These are phyloP conservation scores for Pomatorhinus ruficollis DNA, from an alignment of 2,113 vertebrate species.

Conservation along the genomic window DNA sequence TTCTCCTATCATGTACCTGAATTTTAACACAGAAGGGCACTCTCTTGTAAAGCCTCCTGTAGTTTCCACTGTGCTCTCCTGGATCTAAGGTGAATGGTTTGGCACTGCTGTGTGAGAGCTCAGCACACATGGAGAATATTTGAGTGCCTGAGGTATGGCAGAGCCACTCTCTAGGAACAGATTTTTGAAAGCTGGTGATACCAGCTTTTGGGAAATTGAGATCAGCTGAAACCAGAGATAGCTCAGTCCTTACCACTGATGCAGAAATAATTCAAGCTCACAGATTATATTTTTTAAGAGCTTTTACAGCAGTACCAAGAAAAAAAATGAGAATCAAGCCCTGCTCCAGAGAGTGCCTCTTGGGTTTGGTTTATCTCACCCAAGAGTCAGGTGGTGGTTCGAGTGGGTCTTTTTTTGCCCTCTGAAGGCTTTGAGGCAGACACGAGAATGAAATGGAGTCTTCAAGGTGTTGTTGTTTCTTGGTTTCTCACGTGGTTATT, in stretches of 20 bases:
- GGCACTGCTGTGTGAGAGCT: background rate
- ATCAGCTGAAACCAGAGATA: background rate
- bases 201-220: background rate
- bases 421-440: too few relatives aligned
- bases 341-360: background rate
- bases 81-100: background rate
- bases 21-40: background rate
- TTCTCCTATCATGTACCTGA: background rate
- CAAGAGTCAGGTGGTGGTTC: too few relatives aligned
- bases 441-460: too few relatives aligned
- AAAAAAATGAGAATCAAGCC: background rate
- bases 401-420: too few relatives aligned
- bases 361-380: too few relatives aligned
- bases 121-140: background rate
- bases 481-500: too few relatives aligned
- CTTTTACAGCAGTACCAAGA: background rate
- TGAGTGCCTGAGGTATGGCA: background rate
- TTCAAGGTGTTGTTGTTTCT: too few relatives aligned
- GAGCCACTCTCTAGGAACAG: background rate
- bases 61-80: background rate
- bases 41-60: background rate
- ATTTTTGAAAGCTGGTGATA: background rate
- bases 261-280: background rate
- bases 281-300: background rate
- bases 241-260: background rate